Base-by-base conservation (phyloP, 2,888 invertebrate genomes). In the Coleophora deauratella region DNA sequence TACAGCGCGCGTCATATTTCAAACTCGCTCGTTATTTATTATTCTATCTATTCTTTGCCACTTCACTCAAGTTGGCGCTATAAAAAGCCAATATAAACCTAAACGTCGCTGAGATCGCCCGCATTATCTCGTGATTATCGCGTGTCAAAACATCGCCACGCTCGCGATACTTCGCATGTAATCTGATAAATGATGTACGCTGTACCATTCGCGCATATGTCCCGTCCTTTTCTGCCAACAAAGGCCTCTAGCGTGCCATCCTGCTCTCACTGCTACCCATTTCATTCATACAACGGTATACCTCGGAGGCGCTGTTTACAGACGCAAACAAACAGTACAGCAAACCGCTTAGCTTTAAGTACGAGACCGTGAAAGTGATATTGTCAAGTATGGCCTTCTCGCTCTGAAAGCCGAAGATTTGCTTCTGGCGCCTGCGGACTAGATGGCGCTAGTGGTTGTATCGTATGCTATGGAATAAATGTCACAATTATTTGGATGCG, bases 111-210 rank as follows among this genome's bases (percentile, higher is more conserved):
- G 77, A 82, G 84, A 85, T 84, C 81, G 82, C 68, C 68, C 77
- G 84, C 76, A 86, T 86, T 86, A 86, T 84, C 86, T 84, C 73
- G 77, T 82, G 84, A 86, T 86, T 86, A 86, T 86, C 86, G 84
- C 84, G 85, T 86, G 86, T 86, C 86, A 86, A 86, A 86, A 86
- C 86, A 86, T 86, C 81, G 79, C 81, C 85, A 84, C 82, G 79
- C 84, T 82, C 80, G 81, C 86, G 82, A 84, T 86, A 85, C 85
- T 84, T 84, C 84, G 84, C 84, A 79, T 86, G 82, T 84, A 86
- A 86, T 86, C 85, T 82, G 85, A 86, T 86, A 86, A 87, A 84
- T 84, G 88, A 87, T 87, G 87, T 86, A 87, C 86, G 73, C 79
- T 76, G 78, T 72, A 76, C 75, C 76, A 77, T 75, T 82, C 79